phyloP scores from a whole-genome alignment of 2,113 vertebrate species.

The Artemisiospiza belli region DNA sequence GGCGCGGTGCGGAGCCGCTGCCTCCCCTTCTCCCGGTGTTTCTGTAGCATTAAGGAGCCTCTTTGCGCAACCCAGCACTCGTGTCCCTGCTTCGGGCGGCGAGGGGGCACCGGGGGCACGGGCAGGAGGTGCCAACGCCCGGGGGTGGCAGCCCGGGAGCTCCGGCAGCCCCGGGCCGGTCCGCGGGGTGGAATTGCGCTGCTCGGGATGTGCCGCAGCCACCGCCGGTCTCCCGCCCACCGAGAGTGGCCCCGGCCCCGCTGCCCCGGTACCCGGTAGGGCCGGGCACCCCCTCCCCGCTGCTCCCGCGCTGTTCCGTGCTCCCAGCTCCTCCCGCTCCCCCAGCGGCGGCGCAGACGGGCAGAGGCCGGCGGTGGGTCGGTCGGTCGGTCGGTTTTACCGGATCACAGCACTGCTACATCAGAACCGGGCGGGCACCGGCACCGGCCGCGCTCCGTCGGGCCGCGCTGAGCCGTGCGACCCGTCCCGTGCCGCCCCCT shows the following conservation, averaged over 20 bases:
- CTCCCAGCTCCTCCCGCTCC: not conserved
- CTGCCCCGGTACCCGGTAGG: not conserved
- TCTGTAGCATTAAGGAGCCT: conserved; percentile 16
- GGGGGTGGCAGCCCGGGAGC: not conserved
- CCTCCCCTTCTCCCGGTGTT: not conserved
- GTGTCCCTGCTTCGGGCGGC: not conserved
- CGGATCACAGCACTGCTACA: not conserved
- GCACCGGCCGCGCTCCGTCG: not conserved
- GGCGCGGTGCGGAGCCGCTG: not conserved
- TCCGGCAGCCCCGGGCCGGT: not conserved
- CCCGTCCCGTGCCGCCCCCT: not conserved
- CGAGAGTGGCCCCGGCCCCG: not conserved
- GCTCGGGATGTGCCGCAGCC: not conserved
- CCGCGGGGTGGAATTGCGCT: not conserved
- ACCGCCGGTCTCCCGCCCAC: not conserved
- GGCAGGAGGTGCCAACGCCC: not conserved
- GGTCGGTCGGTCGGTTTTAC: not conserved
- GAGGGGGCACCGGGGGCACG: not conserved
- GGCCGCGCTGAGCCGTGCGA: not conserved
- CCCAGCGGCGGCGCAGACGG: not conserved
- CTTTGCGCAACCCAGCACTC: not conserved
- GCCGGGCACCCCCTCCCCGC: too few species aligned
- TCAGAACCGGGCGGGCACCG: not conserved
- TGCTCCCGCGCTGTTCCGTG: not conserved
- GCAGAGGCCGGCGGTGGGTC: not conserved